Evolutionary conservation across 2,113 vertebrate genomes (phyloP).

Genomic region (Dicerorhinus sumatrensis): DNA sequence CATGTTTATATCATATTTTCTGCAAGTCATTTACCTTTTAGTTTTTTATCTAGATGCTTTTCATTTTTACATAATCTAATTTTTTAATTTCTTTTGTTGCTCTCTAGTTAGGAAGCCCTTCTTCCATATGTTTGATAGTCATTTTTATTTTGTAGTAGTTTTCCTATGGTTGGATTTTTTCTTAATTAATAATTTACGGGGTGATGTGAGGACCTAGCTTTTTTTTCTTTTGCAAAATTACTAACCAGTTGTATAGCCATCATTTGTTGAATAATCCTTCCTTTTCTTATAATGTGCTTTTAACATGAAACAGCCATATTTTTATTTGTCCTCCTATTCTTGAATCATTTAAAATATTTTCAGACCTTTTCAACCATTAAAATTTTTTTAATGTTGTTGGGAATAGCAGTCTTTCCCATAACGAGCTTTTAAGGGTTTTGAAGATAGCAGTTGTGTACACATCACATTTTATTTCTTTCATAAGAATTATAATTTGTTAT

Average conservation of each 20-base stretch:
- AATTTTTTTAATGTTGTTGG: slow-evolving; percentile 10
- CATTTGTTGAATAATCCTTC: slow-evolving; percentile 54
- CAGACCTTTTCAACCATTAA: neutral
- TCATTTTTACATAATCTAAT: neutral
- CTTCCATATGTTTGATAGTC: neutral
- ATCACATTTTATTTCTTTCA: slow-evolving; percentile 62
- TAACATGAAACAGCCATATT: neutral
- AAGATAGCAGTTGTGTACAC: neutral
- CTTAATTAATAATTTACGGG: neutral
- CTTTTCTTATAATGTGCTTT: slow-evolving; percentile 24
- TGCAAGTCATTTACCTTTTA: neutral
- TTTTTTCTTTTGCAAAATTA: slow-evolving; percentile 50
- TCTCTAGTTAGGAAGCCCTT: neutral
- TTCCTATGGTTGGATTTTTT: neutral
- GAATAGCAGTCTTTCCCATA: neutral
- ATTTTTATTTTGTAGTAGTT: neutral
- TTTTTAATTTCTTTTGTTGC: neutral
- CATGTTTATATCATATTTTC: slow-evolving; percentile 36
- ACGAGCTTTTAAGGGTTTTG: slow-evolving; percentile 58
- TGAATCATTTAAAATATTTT: slow-evolving; percentile 56
- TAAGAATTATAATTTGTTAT: slow-evolving; percentile 55
- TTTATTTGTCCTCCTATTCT: slow-evolving; percentile 45
- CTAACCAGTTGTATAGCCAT: neutral
- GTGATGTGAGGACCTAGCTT: neutral
- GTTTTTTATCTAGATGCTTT: neutral